Base-by-base conservation (phyloP, 2,888 invertebrate genomes). In the Dryomyza anilis region DNA sequence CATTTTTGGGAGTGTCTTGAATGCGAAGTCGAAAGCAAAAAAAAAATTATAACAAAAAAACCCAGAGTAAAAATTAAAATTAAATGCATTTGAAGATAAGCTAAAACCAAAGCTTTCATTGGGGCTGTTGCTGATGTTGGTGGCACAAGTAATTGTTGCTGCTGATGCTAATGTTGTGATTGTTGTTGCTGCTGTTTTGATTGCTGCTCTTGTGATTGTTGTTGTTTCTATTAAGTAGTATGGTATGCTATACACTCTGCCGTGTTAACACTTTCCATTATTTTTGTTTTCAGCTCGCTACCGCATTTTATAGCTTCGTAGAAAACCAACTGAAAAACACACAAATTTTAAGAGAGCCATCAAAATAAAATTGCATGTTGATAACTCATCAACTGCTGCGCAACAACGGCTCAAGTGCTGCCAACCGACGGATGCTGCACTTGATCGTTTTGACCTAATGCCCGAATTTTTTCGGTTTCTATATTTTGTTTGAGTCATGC, bases 181-280 rank as follows among this genome's bases (percentile, higher is more conserved):
- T 7, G 16, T 29, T 52, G 23, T 50, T 23, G 4, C 14, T n/a
- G 29, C 16, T 52, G n/a, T 27, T 14, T 27, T 52, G 4, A 25
- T 50, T 23, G 50, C 25, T 25, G 50, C 16, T n/a, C n/a, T n/a
- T 14, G 52, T 52, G 4, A 25, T 50, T 23, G 50, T 50, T 25
- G 50, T 25, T n/a, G 52, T 29, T n/a, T 6, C 25, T 2, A n/a
- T 52, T 12, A n/a, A 3, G 19, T 23, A 23, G 21, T 14, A 46
- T n/a, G n/a, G n/a, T n/a, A n/a, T n/a, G n/a, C n/a, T n/a, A n/a
- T n/a, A n/a, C n/a, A n/a, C n/a, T n/a, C n/a, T n/a, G n/a, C 8
- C 25, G 48, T 29, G 52, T 29, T 29, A 52, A 52, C 27, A 52
- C 52, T 52, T 52, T 52, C 52, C 29, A 52, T 52, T 52, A 23